Conservation (phyloP, 2,888 invertebrate species). For the Ectemnius continuus region DNA sequence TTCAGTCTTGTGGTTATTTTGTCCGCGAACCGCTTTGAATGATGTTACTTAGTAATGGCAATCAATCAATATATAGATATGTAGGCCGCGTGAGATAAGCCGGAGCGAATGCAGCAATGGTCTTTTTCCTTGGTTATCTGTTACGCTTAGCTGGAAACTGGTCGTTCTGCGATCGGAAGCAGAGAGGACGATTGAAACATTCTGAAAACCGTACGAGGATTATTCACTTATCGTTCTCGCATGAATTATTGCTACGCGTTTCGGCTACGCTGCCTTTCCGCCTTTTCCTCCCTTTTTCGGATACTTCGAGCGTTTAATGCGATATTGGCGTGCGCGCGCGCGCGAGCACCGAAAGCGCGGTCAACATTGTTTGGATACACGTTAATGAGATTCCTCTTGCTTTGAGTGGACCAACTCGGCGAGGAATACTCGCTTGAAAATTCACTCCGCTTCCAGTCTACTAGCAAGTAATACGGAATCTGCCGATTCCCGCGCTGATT, state of each 20-base stretch:
- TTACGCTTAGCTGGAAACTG: background rate
- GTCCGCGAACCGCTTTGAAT: too few species aligned
- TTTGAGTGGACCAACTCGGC: background rate
- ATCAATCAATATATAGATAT: too few species aligned
- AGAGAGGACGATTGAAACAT: background rate
- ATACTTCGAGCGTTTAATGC: slow-evolving; percentile 1
- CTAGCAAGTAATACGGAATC: too few species aligned
- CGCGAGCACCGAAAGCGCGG: background rate
- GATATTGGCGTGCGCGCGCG: background rate
- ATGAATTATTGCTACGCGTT: background rate
- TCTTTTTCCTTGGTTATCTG: background rate
- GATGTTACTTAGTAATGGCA: too few species aligned
- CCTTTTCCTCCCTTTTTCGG: background rate
- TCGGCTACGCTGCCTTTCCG: background rate
- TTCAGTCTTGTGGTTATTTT: too few species aligned
- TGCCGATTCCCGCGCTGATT: too few species aligned
- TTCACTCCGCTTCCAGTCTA: background rate
- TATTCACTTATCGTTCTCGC: background rate
- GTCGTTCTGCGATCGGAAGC: background rate
- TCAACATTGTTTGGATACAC: background rate
- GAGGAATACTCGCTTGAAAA: background rate
- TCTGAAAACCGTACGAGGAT: background rate
- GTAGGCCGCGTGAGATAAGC: background rate
- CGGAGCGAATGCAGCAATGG: background rate
- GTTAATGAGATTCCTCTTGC: background rate